These are phyloP conservation scores for Rhizoglyphus robini DNA, from an alignment of 1,140 invertebrate genomes.

Conservation along the genomic window DNA sequence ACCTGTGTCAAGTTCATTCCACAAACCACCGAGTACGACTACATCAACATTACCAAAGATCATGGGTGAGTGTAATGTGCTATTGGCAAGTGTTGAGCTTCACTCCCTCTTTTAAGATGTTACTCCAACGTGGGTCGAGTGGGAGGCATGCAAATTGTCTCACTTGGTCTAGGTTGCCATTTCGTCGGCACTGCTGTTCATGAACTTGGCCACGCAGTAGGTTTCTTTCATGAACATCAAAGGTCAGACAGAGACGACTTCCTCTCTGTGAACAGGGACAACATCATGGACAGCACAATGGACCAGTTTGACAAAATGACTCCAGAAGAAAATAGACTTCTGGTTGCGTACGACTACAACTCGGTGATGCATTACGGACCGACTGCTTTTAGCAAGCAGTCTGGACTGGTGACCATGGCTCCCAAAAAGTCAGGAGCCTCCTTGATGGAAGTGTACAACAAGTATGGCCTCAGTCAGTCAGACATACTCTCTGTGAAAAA, in stretches of 20 bases:
- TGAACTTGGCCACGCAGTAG: slow-evolving; percentile 36
- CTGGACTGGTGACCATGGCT: slow-evolving; percentile 19
- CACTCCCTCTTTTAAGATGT: slow-evolving; percentile 18
- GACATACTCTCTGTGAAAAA: slow-evolving; percentile 24
- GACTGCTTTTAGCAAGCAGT: slow-evolving; percentile 25
- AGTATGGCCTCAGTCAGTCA: slow-evolving; percentile 23
- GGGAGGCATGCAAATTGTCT: slow-evolving; percentile 25
- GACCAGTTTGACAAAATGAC: slow-evolving; percentile 19
- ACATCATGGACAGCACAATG: neutral
- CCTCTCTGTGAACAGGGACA: neutral
- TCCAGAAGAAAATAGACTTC: slow-evolving; percentile 10
- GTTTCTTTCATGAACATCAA: slow-evolving; percentile 37
- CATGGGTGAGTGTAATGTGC: neutral
- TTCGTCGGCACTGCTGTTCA: slow-evolving; percentile 31
- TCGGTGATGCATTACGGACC: slow-evolving; percentile 27
- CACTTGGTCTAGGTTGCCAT: slow-evolving; percentile 25
- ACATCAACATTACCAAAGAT: slow-evolving; percentile 34
- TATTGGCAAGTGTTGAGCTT: neutral
- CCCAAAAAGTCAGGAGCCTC: neutral
- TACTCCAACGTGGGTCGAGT: slow-evolving; percentile 22
- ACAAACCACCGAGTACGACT: slow-evolving; percentile 41
- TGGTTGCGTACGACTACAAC: slow-evolving; percentile 24
- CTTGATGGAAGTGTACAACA: slow-evolving; percentile 24
- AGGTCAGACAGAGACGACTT: slow-evolving; percentile 33
- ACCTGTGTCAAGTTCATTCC: slow-evolving; percentile 47